Percentiles rank a stretch among this genome's conserved stretches.
Conservation (phyloP, 2,888 invertebrate genomes). For the Creontiades dilutus region DNA sequence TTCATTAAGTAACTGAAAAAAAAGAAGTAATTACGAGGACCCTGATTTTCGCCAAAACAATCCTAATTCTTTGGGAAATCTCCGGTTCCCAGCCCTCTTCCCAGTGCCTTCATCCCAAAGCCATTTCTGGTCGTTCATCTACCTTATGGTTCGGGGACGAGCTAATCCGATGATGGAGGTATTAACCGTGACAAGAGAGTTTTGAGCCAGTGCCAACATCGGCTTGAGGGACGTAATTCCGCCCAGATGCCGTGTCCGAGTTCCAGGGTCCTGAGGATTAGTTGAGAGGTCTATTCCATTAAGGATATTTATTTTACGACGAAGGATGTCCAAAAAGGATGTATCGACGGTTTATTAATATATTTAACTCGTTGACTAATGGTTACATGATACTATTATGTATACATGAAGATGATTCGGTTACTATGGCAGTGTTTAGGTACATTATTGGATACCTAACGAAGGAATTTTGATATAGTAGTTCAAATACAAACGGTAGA, state of each 20-base stretch:
- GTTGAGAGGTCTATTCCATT: background rate
- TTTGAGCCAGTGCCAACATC: background rate
- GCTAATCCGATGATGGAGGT: background rate
- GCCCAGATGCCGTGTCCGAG: background rate
- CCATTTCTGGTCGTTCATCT: background rate
- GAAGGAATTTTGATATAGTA: too few species aligned
- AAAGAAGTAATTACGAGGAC: too few species aligned
- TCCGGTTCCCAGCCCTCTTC: background rate
- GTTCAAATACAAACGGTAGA: too few species aligned
- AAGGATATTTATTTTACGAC: background rate
- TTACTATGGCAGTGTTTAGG: too few species aligned
- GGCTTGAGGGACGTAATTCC: background rate
- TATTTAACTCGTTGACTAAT: too few species aligned
- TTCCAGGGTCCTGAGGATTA: background rate
- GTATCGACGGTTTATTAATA: too few species aligned
- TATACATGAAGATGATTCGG: too few species aligned
- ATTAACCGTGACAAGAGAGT: background rate
- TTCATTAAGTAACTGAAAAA: too few species aligned
- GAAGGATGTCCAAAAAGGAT: too few species aligned
- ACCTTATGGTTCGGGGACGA: background rate
- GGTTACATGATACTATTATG: too few species aligned
- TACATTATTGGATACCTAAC: too few species aligned
- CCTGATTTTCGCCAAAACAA: background rate
- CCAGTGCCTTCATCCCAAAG: background rate
- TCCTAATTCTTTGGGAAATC: background rate